Conservation (phyloP, 2,888 invertebrate species). For the Aleiodes leptofemur region DNA sequence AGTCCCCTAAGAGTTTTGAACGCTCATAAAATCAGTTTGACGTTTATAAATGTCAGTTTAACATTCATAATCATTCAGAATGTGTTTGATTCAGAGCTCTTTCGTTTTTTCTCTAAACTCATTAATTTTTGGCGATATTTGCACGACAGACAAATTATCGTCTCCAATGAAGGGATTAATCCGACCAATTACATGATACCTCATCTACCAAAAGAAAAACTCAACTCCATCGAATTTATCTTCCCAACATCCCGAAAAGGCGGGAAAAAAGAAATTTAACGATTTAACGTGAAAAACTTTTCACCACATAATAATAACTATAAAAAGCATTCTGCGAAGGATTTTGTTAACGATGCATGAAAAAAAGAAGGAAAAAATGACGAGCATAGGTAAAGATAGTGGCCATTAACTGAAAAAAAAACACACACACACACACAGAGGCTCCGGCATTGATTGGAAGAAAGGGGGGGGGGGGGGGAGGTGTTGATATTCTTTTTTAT, state of each 20-base stretch:
- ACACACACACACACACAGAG: not conserved
- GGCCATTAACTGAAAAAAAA: slow-evolving; percentile 20
- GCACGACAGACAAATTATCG: not conserved
- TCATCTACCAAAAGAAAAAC: too few relatives aligned
- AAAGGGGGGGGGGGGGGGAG: too few relatives aligned
- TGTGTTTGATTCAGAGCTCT: too few relatives aligned
- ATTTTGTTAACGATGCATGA: slow-evolving; percentile 15
- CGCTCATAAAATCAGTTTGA: too few relatives aligned
- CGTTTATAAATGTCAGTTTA: too few relatives aligned
- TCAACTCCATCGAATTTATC: not conserved
- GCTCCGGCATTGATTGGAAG: not conserved
- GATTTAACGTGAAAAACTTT: slow-evolving; percentile 1
- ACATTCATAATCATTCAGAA: too few relatives aligned
- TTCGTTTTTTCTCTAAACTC: too few relatives aligned
- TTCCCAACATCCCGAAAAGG: not conserved
- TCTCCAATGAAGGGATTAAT: not conserved
- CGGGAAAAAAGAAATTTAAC: slow-evolving; percentile 26
- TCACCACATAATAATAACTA: slow-evolving; percentile 29
- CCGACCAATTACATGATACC: too few relatives aligned
- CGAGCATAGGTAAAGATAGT: not conserved
- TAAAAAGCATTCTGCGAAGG: slow-evolving; percentile 15
- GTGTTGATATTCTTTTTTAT: slow-evolving; percentile 11
- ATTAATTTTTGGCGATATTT: too few relatives aligned
- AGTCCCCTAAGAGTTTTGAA: too few relatives aligned
- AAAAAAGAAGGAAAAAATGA: slow-evolving; percentile 14